phyloP scores from a whole-genome alignment of 2,797 vertebrate genomes.

The Mastacembelus armatus region DNA sequence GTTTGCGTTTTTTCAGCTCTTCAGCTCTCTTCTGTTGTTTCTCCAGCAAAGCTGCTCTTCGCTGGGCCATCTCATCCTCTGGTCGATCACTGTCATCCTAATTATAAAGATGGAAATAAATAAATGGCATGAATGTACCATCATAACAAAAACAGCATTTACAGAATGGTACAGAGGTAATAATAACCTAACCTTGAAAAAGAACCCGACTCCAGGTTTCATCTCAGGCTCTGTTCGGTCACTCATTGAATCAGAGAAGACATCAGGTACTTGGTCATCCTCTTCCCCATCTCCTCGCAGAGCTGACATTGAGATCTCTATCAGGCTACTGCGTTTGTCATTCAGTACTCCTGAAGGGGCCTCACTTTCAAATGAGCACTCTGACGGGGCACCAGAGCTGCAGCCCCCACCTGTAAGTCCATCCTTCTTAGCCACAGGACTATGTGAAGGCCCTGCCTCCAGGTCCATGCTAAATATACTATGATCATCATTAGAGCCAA shows the following conservation, averaged over 20 bases:
- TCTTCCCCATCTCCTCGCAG: constrained; percentile 77
- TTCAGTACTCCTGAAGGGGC: constrained; percentile 71
- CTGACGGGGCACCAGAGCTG: constrained; percentile 87
- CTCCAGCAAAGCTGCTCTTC: constrained; percentile 88
- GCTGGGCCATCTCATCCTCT: constrained; percentile 92
- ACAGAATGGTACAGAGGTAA: background rate
- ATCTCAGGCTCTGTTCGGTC: constrained; percentile 84
- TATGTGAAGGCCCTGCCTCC: constrained; percentile 65
- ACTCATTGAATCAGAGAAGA: constrained; percentile 83
- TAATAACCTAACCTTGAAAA: constrained; percentile 88
- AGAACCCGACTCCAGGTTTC: constrained; percentile 88
- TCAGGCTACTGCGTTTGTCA: constrained; percentile 86
- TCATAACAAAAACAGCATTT: background rate
- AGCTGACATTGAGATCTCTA: constrained; percentile 89
- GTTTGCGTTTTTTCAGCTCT: constrained; percentile 87
- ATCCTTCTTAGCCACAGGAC: constrained; percentile 63
- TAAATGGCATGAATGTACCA: background rate
- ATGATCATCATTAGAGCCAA: constrained; percentile 77
- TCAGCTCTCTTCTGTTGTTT: constrained; percentile 92
- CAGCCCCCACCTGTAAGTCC: constrained; percentile 63
- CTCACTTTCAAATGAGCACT: constrained; percentile 88
- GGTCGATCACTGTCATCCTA: constrained; percentile 86
- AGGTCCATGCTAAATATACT: constrained; percentile 83
- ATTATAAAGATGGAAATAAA: constrained; percentile 4
- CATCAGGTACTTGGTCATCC: constrained; percentile 80